phyloP scores from a whole-genome alignment of 2,888 invertebrate genomes.

The Microctonus brassicae region DNA sequence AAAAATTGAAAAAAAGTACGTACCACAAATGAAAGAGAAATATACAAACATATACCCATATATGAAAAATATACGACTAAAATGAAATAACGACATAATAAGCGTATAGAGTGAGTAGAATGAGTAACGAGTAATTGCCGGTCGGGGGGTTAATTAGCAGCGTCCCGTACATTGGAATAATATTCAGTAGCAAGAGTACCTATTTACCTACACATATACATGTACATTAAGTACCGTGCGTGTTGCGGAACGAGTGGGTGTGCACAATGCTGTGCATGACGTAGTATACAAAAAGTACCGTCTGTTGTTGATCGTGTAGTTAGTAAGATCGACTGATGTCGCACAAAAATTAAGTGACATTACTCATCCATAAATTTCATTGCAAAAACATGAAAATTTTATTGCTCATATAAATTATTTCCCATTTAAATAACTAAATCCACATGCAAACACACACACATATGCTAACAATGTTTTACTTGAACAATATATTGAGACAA shows the following conservation, averaged over 20 bases:
- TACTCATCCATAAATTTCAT: conserved; percentile 8
- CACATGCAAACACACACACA: not conserved
- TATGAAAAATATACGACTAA: conserved; percentile 27
- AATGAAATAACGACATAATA: conserved; percentile 39
- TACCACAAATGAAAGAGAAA: not conserved
- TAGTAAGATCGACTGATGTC: conserved; percentile 8
- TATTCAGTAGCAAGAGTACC: conserved; percentile 9
- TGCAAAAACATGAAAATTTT: not conserved
- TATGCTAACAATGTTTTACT: not conserved
- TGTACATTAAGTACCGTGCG: not conserved
- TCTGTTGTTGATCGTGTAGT: conserved; percentile 15
- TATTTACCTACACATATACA: not conserved
- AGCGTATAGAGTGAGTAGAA: conserved; percentile 33
- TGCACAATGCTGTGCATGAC: not conserved
- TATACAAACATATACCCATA: not conserved
- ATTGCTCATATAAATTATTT: not conserved
- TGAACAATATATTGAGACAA: not conserved
- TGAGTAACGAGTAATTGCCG: conserved; percentile 53
- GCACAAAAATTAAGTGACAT: not conserved
- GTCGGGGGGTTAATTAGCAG: conserved; percentile 53
- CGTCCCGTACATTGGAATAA: conserved; percentile 24
- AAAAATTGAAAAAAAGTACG: conserved; percentile 7
- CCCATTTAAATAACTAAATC: not conserved
- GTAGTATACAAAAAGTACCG: conserved; percentile 12
- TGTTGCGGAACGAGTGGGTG: conserved; percentile 25